Conservation (phyloP, 2,888 invertebrate genomes). For the Tortricodes alternella region DNA sequence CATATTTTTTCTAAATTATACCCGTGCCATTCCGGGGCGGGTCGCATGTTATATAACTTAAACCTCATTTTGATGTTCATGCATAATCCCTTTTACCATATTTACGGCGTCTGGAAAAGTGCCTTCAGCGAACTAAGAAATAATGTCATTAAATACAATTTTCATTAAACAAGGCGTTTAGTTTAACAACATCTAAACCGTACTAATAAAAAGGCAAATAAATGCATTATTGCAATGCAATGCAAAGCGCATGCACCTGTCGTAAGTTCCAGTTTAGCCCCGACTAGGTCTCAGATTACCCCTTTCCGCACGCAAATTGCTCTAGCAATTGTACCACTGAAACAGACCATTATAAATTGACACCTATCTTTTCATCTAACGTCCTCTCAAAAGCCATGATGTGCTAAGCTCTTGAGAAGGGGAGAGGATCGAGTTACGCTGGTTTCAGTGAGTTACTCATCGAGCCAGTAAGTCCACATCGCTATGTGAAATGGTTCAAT, state of each 20-base stretch:
- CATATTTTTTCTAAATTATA: no score
- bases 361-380: constrained; percentile 35
- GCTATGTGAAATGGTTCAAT: constrained; percentile 39
- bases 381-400: constrained; percentile 31
- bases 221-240: constrained; percentile 15
- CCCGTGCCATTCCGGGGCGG: no score
- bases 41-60: no score
- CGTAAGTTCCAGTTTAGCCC: constrained; percentile 36
- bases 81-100: no score
- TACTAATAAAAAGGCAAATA: constrained; percentile 23
- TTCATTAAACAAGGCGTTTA: not conserved
- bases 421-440: constrained; percentile 39
- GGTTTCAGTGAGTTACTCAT: constrained; percentile 42
- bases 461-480: constrained; percentile 41
- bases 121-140: no score
- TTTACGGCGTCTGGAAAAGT: no score
- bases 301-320: constrained; percentile 47
- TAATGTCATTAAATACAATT: not conserved
- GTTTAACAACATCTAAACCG: constrained; percentile 10
- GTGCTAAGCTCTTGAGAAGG: constrained; percentile 33
- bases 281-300: constrained; percentile 40
- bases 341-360: constrained; percentile 42
- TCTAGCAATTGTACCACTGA: constrained; percentile 39
- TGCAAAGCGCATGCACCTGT: constrained; percentile 17
- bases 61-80: no score